These are phyloP conservation scores for Erannis defoliaria DNA, from an alignment of 2,888 invertebrate species.

Conservation along the genomic window DNA sequence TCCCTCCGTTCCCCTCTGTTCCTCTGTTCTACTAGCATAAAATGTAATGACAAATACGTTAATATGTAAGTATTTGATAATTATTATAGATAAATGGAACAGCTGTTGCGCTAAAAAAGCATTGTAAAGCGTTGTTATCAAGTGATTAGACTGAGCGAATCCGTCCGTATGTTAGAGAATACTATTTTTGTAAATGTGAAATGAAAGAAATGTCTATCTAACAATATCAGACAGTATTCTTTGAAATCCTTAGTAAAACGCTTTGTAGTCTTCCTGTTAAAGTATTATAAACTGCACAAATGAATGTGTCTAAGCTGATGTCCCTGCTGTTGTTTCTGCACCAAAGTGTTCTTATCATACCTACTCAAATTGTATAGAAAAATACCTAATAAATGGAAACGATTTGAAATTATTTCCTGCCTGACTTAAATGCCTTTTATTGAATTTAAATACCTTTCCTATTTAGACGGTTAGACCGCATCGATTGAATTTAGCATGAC, in stretches of 20 bases:
- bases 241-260: slow-evolving; percentile 18
- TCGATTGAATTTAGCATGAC: too few species aligned
- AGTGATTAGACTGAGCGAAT: slow-evolving; percentile 59
- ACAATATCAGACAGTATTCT: not conserved
- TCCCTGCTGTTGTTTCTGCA: slow-evolving; percentile 60
- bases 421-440: not conserved
- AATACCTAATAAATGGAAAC: slow-evolving; percentile 28
- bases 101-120: too few species aligned
- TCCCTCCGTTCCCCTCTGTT: too few species aligned
- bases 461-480: not conserved
- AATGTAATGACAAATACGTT: too few species aligned
- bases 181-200: slow-evolving; percentile 56
- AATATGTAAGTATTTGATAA: too few species aligned
- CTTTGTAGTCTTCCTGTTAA: slow-evolving; percentile 68
- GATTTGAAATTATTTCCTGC: not conserved
- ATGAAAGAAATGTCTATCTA: not conserved
- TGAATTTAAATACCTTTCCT: not conserved
- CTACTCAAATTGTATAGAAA: slow-evolving; percentile 47
- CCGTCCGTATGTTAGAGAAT: slow-evolving; percentile 54
- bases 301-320: slow-evolving; percentile 32
- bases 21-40: too few species aligned
- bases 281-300: slow-evolving; percentile 58
- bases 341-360: slow-evolving; percentile 50
- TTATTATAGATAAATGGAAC: too few species aligned
- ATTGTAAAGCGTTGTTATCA: slow-evolving; percentile 13